These are phyloP conservation scores for Sphaeramia orbicularis DNA, from an alignment of 2,797 vertebrate genomes.

Conservation along the genomic window DNA sequence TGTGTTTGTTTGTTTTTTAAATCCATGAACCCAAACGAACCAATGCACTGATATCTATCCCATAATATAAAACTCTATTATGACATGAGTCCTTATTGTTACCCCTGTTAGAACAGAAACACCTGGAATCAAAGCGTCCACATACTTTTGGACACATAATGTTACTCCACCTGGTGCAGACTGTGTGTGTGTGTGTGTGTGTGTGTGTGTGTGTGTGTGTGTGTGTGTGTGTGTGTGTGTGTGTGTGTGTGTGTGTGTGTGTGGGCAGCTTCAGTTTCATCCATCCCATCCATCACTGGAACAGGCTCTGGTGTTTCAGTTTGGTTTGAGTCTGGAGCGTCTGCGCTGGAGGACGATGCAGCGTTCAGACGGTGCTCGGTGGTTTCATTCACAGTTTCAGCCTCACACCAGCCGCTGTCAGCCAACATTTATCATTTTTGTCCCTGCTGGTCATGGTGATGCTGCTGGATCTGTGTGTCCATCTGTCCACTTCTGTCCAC, in stretches of 20 bases:
- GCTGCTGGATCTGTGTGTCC: constrained; percentile 2
- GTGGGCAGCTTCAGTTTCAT: constrained; percentile 62
- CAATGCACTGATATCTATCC: too few species aligned
- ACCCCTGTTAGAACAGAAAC: too few species aligned
- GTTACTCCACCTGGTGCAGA: constrained; percentile 61
- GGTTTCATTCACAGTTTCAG: constrained; percentile 28
- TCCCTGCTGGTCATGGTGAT: neutral
- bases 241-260: constrained; percentile 39
- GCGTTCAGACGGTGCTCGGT: constrained; percentile 19
- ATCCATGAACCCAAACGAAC: too few species aligned
- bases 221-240: too few species aligned
- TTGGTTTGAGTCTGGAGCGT: too few species aligned
- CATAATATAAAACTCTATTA: too few species aligned
- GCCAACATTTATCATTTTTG: constrained; percentile 21
- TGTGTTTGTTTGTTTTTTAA: too few species aligned
- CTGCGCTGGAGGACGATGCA: too few species aligned
- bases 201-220: too few species aligned
- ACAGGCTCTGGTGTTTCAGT: neutral
- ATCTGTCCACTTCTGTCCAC: constrained; percentile 11
- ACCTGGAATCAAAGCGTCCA: too few species aligned
- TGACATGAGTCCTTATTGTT: too few species aligned
- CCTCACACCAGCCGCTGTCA: constrained; percentile 41
- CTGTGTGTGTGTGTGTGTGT: constrained; percentile 22
- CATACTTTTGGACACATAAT: too few species aligned
- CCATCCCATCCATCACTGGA: constrained; percentile 22